Evolutionary conservation across 2,113 vertebrate species (phyloP), one percentile per base, ranked within the genome.

Genomic region (Hystrix cristata): DNA sequence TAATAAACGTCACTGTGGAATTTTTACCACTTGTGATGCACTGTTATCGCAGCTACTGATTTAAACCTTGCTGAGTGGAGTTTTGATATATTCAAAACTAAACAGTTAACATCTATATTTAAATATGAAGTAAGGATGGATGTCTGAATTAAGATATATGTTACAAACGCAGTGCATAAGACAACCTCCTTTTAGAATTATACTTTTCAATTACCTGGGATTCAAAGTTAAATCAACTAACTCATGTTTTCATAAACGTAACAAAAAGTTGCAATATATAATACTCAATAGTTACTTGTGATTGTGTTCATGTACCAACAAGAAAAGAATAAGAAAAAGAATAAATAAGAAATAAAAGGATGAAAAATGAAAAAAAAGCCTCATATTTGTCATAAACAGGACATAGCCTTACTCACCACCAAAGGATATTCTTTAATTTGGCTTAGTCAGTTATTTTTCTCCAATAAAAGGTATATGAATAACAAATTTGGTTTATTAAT

Each of bases 1-100:
- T 85, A 69, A 59, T 86, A 92, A 13, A 18, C 13, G 8, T 64
- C 7, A 53, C 15, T 65, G 55, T 5, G 25, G 18, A 46, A 83
- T 59, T 57, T 90, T 95, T 90, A 91, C 78, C 87, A 90, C 31
- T 16, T 31, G 64, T 34, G n/a, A 48, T 86, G 38, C 81, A 55
- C 60, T 76, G 25, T 88, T 88, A 85, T 16, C 62, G 27, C 55
- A 80, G 9, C 38, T 84, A 38, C 23, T 46, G 15, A 76, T 53
- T 90, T 84, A 85, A 88, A 85, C 7, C 13, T 74, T 46, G 16
- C 19, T 14, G 1, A 48, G 9, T 51, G 48, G 9, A 55, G 21
- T 88, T 91, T 84, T 43, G 90, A 60, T 84, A 71, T 7, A 80
- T 86, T 55, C 64, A n/a, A 69, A 25, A 5, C 55, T 87, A 5